phyloP scores from a whole-genome alignment of 2,888 invertebrate genomes.

The Drosophila rubida region DNA sequence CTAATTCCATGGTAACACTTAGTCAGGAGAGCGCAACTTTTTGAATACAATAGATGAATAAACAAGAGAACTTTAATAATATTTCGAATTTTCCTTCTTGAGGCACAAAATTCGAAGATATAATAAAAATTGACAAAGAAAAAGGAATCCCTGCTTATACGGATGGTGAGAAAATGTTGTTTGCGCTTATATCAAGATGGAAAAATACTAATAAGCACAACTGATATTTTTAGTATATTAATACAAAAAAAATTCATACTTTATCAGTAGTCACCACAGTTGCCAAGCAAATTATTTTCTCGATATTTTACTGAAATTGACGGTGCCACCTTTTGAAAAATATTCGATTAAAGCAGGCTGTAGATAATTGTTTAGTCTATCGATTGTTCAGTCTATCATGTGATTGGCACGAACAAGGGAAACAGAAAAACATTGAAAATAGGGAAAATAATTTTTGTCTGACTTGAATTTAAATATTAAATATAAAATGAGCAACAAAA shows the following conservation, averaged over 20 bases:
- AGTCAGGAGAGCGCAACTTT: neutral
- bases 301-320: neutral
- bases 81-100: too few species aligned
- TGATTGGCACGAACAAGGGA: conserved; percentile 60
- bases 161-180: too few species aligned
- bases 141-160: too few species aligned
- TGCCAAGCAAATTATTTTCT: too few species aligned
- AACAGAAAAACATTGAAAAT: conserved; percentile 39
- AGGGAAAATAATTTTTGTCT: conserved; percentile 13
- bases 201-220: neutral
- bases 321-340: conserved; percentile 26
- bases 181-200: too few species aligned
- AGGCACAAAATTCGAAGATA: too few species aligned
- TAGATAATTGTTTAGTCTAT: conserved; percentile 23
- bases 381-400: conserved; percentile 52
- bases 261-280: neutral
- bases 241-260: neutral
- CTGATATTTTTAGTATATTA: neutral
- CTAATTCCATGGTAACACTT: neutral
- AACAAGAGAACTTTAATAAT: too few species aligned
- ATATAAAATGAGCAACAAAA: conserved; percentile 57
- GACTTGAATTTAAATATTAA: conserved; percentile 21
- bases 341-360: conserved; percentile 27
- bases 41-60: too few species aligned
- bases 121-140: too few species aligned